A percentile compares a stretch with the other conserved stretches of the same genome.
Evolutionary conservation across 2,888 invertebrate species (phyloP).

Genomic region (Psylliodes chrysocephalus): DNA sequence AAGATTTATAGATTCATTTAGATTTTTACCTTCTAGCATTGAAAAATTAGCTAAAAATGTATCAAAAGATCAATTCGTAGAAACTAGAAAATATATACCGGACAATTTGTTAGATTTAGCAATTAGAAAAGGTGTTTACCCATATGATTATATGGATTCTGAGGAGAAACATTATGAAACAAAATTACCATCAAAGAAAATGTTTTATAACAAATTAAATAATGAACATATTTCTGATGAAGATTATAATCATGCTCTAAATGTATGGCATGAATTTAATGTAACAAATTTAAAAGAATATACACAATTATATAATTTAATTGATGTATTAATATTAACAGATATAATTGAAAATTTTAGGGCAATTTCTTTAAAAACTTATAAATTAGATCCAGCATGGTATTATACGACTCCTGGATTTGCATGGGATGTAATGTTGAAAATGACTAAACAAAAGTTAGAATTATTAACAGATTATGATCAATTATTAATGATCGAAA

Average conservation of each 20-base stretch:
- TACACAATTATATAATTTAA: slow-evolving; percentile 42
- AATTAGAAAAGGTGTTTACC: background rate
- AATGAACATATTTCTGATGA: slow-evolving; percentile 41
- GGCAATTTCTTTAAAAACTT: no score
- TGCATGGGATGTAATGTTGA: no score
- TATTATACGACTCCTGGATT: no score
- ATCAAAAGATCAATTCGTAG: no score
- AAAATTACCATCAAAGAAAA: slow-evolving; percentile 42
- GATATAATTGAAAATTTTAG: slow-evolving; percentile 3
- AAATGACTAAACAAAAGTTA: no score
- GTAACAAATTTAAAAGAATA: slow-evolving; percentile 52
- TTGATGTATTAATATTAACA: slow-evolving; percentile 20
- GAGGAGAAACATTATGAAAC: slow-evolving; percentile 38
- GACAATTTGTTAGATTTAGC: background rate
- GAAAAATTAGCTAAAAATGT: no score
- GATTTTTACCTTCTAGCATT: no score
- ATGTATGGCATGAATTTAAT: slow-evolving; percentile 51
- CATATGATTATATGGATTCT: slow-evolving; percentile 49
- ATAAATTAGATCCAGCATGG: no score
- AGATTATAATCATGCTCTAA: slow-evolving; percentile 52
- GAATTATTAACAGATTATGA: no score
- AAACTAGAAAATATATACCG: no score
- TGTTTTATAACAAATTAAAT: slow-evolving; percentile 44
- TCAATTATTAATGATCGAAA: no score
- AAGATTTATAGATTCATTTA: no score